Percentiles rank a stretch among this genome's conserved stretches.
Evolutionary conservation across 2,113 vertebrate genomes (phyloP).

Genomic region (Coreoperca whiteheadi): DNA sequence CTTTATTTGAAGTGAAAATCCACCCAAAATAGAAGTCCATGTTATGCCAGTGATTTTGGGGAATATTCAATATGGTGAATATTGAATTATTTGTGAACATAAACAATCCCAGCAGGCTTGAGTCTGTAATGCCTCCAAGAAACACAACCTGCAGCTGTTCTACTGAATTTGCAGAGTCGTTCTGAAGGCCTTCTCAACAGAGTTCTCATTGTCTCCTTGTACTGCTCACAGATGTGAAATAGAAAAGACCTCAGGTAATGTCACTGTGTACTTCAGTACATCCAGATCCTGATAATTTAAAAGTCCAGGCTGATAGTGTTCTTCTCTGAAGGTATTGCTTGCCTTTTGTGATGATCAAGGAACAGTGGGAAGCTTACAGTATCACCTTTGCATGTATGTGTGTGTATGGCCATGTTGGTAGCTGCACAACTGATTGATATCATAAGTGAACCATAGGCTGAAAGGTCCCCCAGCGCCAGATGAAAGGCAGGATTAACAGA

Average conservation of each 20-base stretch:
- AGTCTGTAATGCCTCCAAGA: slow-evolving; percentile 35
- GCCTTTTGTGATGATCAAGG: slow-evolving; percentile 20
- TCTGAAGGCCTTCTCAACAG: not conserved
- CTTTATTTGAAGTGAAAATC: slow-evolving; percentile 61
- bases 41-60: slow-evolving; percentile 52
- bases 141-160: slow-evolving; percentile 46
- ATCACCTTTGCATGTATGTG: slow-evolving; percentile 19
- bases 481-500: slow-evolving; percentile 84
- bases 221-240: not conserved
- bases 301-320: slow-evolving; percentile 24
- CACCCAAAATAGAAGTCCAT: slow-evolving; percentile 40
- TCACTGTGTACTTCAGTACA: not conserved
- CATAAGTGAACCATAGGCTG: slow-evolving; percentile 75
- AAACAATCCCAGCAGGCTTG: slow-evolving; percentile 51
- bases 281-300: slow-evolving; percentile 15
- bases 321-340: slow-evolving; percentile 12
- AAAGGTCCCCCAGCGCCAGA: slow-evolving; percentile 73
- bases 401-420: slow-evolving; percentile 47
- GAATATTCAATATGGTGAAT: slow-evolving; percentile 59
- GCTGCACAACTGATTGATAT: slow-evolving; percentile 78
- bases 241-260: slow-evolving; percentile 1
- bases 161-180: not conserved
- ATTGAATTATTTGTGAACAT: slow-evolving; percentile 66
- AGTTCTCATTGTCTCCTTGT: not conserved
- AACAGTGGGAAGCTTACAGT: slow-evolving; percentile 19